Conservation (phyloP, 2,797 vertebrate genomes). For the Scomberomorus guttatus region DNA sequence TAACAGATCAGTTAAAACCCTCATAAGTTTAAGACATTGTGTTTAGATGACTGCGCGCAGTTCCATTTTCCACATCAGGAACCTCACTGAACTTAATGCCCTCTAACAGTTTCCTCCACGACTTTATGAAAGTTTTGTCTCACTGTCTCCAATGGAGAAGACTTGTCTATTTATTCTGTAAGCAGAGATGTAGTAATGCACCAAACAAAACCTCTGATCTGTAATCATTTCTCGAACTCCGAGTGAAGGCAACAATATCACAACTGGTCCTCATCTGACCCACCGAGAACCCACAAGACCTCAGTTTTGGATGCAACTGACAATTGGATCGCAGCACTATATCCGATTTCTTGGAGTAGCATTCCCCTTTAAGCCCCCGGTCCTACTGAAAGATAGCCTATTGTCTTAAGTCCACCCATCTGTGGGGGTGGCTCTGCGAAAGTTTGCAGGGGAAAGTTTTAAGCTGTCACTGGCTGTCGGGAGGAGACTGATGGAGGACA, state of each 20-base stretch:
- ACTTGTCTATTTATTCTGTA: neutral
- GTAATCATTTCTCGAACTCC: constrained; percentile 17
- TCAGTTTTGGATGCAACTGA: neutral
- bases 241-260: constrained; percentile 28
- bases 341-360: constrained; percentile 60
- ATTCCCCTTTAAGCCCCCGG: constrained; percentile 78
- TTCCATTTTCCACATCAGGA: neutral
- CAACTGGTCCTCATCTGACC: constrained; percentile 65
- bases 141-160: too few species aligned
- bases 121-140: neutral
- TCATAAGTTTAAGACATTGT: neutral
- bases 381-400: constrained; percentile 58
- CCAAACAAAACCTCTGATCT: neutral
- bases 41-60: neutral
- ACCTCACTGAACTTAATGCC: neutral
- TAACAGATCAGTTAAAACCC: too few species aligned
- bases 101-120: neutral
- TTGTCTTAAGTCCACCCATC: constrained; percentile 83
- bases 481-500: constrained; percentile 75
- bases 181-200: neutral
- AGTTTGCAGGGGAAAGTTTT: constrained; percentile 78
- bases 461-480: constrained; percentile 73
- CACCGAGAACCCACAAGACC: constrained; percentile 49
- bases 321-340: constrained; percentile 16
- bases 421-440: constrained; percentile 84